Base-by-base conservation (phyloP, 2,113 vertebrate genomes). In the Vulpes ferrilata region DNA sequence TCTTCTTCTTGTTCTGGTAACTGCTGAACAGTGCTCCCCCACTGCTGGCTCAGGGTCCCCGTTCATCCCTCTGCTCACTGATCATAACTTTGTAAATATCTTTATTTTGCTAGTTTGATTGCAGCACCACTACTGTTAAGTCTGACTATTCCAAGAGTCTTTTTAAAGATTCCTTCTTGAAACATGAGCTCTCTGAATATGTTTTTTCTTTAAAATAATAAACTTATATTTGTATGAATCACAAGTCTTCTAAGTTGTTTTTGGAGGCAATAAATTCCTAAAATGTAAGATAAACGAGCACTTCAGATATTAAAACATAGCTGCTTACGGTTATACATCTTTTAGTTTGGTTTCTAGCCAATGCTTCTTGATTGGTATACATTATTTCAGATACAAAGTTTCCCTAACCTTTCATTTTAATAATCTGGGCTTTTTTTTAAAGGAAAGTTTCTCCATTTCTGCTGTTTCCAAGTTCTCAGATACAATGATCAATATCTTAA, bases 181-280 rank as follows among this genome's bases (percentile, higher is more conserved):
- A 89, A 76, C 13, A 23, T 59, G 43, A 79, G 48, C 27, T 88
- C 16, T 27, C 55, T 38, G 53, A 89, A 64, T 8, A 87, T 23
- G 1, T 15, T 9, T 38, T 86, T 88, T 27, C 43, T 64, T 43
- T 13, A 94, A 71, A 87, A 59, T 53, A 57, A 59, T 82, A 86
- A 94, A 43, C 51, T 67, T 43, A 80, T 65, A n/a, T 79, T 85
- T 69, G 64, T 48, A 76, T 65, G 60, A 94, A 43, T 93, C 55
- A 90, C 30, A 92, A 17, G 32, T 71, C n/a, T 96, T 80, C 64
- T 53, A 60, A 80, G 57, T 55, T 94, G n/a, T n/a, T 35, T 92
- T 22, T 69, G 51, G 88, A 89, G 27, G 32, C n/a, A 16, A 32
- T 30, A 93, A 93, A 88, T 71, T 7, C 51, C 84, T 88, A 84